A percentile compares a stretch with the other conserved stretches of the same genome.
Conservation (phyloP, 2,113 vertebrate genomes). For the Hyperopisus bebe region DNA sequence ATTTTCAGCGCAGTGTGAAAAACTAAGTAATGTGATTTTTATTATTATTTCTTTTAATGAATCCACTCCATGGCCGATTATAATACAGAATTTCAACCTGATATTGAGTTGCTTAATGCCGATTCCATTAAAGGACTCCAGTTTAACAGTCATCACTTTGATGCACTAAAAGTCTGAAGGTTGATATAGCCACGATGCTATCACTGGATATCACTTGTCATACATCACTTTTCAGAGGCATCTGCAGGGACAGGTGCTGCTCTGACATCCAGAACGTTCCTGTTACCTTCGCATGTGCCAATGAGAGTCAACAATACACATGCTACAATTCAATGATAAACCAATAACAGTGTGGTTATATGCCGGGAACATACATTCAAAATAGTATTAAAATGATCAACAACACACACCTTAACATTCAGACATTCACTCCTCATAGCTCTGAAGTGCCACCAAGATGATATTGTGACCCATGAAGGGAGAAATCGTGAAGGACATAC, state of each 20-base stretch:
- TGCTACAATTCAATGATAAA: not conserved
- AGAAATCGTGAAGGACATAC: not conserved
- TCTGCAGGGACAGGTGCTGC: not conserved
- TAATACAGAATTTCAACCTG: not conserved
- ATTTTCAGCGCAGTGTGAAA: not conserved
- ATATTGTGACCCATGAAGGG: not conserved
- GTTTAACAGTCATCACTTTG: not conserved
- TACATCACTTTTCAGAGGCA: not conserved
- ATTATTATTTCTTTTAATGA: not conserved
- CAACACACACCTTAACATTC: not conserved
- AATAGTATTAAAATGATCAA: not conserved
- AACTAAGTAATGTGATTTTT: not conserved
- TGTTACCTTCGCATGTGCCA: not conserved
- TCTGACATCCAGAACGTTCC: not conserved
- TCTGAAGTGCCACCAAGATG: not conserved
- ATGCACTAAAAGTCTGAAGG: not conserved
- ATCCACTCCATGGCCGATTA: not conserved
- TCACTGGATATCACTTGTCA: not conserved
- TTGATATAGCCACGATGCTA: not conserved
- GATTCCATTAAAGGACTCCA: not conserved
- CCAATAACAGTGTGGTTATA: not conserved
- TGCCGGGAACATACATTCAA: not conserved
- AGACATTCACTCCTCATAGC: not conserved
- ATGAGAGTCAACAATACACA: not conserved
- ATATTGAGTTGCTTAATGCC: not conserved